Evolutionary conservation across 2,797 vertebrate species (phyloP), one percentile per base, ranked within the genome.

Genomic region (Lagodon rhomboides): DNA sequence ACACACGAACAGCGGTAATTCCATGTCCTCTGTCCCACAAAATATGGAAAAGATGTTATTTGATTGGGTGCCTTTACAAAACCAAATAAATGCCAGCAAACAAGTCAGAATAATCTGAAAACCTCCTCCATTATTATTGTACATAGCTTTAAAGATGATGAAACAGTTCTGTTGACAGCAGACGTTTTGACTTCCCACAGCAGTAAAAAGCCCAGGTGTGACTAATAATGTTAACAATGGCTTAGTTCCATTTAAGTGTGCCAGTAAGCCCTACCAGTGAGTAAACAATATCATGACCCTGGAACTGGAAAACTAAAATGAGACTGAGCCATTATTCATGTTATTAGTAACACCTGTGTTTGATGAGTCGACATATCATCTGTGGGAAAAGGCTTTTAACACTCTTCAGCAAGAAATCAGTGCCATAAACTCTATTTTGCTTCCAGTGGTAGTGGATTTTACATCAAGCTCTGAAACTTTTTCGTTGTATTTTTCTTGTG

Each of bases 181-280:
- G n/a, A 47, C 38, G 67, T 64, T 38, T 67, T 30, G 16, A 75
- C 72, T 80, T 83, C 54, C 3, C 1, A 30, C 17, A 25, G 56
- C 44, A 76, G 55, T 41, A 68, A 51, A 55, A 44, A 61, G 34
- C 20, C 25, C 41, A 68, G 13, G 49, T 62, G 80, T 79, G 71
- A 71, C 70, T 61, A 68, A 72, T 34, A n/a, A 38, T 53, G 68
- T 75, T 68, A 80, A 22, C 44, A 47, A 43, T 15, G 38, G 20
- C 27, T 78, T 12, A 58, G 38, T 65, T 18, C 38, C 18, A 49
- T 23, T 46, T 54, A 51, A 27, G 25, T 46, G 20, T 50, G 56
- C 51, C 65, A 70, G 30, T 43, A 64, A 49, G 44, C 43, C 12
- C 22, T 10, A 46, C 25, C 18, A 27, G 41, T 53, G 72, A 83